Percentiles rank a stretch among this genome's conserved stretches.
Conservation (phyloP, 2,113 vertebrate genomes). For the Ifrita kowaldi region DNA sequence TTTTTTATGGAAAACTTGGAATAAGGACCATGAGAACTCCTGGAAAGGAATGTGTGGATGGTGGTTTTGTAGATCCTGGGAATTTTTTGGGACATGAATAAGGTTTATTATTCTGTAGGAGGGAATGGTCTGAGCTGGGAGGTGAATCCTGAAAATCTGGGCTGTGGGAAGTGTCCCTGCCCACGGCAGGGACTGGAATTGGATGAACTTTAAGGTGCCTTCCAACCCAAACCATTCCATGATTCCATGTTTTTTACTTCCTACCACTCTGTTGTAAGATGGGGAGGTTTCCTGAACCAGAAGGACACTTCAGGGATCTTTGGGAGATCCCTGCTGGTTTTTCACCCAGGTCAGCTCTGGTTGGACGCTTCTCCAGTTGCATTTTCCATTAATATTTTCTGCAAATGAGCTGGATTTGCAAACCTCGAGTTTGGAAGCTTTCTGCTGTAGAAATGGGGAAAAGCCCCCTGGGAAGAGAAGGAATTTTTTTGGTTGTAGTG, state of each 20-base stretch:
- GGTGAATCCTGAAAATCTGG: too few relatives aligned
- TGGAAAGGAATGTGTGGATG: neutral
- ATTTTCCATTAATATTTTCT: neutral
- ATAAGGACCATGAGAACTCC: fast-evolving
- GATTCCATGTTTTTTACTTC: neutral
- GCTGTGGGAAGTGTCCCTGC: neutral
- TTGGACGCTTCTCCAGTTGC: neutral
- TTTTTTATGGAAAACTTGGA: neutral
- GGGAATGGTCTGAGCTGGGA: neutral
- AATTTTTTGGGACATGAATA: neutral
- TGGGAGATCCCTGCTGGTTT: neutral
- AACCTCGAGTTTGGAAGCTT: neutral
- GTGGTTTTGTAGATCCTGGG: neutral
- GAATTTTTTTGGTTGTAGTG: too few relatives aligned
- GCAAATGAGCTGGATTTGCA: neutral
- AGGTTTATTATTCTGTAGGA: neutral
- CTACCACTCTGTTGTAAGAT: fast-evolving
- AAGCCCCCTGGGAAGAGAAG: neutral
- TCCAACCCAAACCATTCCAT: neutral
- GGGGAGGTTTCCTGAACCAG: neutral
- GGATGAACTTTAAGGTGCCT: neutral
- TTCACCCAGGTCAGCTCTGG: neutral
- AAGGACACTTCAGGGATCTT: too few relatives aligned
- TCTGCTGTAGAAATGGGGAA: neutral
- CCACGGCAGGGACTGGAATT: neutral